Evolutionary conservation across 2,888 invertebrate species (phyloP).

Genomic region (Lepidonotus clava): DNA sequence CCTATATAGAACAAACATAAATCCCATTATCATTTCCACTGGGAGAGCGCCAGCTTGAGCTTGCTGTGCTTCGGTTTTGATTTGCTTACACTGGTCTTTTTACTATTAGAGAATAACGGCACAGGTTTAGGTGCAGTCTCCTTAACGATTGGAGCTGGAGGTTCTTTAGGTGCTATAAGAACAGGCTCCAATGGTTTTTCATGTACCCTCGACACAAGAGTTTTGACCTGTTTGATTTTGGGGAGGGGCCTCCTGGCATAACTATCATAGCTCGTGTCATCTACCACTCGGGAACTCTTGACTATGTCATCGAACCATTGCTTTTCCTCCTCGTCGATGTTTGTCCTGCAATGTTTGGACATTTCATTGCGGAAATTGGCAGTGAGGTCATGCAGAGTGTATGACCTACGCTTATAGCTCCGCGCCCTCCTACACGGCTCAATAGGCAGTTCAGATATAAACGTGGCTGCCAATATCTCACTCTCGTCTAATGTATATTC

Average conservation of each 20-base stretch:
- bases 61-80: constrained; percentile 18
- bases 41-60: constrained; percentile 9
- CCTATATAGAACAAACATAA: no score
- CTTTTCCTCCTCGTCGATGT: neutral
- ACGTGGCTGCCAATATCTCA: neutral
- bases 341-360: neutral
- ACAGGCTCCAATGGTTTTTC: neutral
- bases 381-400: neutral
- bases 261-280: constrained; percentile 27
- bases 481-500: neutral
- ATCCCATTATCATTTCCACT: no score
- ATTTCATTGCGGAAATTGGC: neutral
- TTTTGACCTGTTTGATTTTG: neutral
- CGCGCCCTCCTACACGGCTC: neutral
- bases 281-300: neutral
- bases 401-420: neutral
- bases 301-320: constrained; percentile 38
- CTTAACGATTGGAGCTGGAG: neutral
- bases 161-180: neutral
- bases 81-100: neutral
- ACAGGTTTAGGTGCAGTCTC: neutral
- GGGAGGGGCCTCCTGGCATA: constrained; percentile 9
- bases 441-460: neutral
- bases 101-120: neutral
- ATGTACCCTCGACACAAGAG: neutral